Conservation (phyloP, 2,113 vertebrate species). For the Puntigrus tetrazona region DNA sequence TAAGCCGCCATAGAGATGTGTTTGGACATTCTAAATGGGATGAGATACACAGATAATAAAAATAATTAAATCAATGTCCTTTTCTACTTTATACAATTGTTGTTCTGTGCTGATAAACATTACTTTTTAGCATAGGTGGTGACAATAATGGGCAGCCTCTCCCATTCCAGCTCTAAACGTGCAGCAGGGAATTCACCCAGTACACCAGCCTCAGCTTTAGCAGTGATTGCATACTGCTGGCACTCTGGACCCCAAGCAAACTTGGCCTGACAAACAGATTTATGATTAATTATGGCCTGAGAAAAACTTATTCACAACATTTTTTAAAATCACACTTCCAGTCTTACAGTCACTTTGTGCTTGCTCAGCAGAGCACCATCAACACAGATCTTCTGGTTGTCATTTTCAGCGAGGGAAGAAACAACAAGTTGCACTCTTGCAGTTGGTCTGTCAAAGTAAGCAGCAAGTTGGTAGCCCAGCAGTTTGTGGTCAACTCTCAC, state of each 20-base stretch:
- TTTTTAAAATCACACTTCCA: background rate
- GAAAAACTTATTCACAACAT: no score
- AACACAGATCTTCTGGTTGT: constrained; percentile 78
- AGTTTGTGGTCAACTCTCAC: constrained; percentile 65
- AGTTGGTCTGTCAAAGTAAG: constrained; percentile 67
- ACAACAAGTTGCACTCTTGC: constrained; percentile 74
- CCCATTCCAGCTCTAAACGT: constrained; percentile 73
- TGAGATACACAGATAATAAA: background rate
- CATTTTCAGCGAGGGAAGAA: constrained; percentile 69
- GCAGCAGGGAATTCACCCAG: constrained; percentile 67
- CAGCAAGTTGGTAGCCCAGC: constrained; percentile 73
- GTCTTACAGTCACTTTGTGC: constrained; percentile 79
- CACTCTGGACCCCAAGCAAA: constrained; percentile 74
- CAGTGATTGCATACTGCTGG: constrained; percentile 68
- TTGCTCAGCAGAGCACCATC: constrained; percentile 74
- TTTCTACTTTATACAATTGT: background rate
- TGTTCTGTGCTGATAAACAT: constrained; percentile 39
- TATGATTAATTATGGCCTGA: background rate
- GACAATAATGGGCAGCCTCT: constrained; percentile 67
- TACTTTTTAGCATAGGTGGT: constrained; percentile 69
- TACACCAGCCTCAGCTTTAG: constrained; percentile 65
- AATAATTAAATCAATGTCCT: background rate
- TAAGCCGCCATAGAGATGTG: constrained; percentile 60
- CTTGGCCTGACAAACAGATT: constrained; percentile 60
- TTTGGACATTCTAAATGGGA: constrained; percentile 66